Evolutionary conservation across 2,797 vertebrate species (phyloP).

Genomic region (Crenichthys baileyi): DNA sequence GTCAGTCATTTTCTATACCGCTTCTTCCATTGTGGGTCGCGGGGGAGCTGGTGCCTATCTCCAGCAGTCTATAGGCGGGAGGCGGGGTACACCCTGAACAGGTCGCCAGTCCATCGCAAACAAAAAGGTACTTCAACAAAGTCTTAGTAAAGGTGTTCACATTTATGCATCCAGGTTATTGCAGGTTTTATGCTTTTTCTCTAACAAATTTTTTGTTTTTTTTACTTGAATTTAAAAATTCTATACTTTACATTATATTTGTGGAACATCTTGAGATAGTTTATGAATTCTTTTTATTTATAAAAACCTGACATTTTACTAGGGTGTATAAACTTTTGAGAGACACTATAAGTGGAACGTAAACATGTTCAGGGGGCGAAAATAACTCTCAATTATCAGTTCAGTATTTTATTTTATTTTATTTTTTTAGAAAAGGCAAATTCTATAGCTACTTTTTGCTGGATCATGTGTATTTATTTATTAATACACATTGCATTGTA

Average conservation of each 20-base stretch:
- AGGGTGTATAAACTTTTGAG: neutral
- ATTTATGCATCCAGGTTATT: neutral
- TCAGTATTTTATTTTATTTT: neutral
- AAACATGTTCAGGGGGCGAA: conserved; percentile 5
- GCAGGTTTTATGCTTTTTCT: neutral
- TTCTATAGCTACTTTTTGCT: conserved; percentile 29
- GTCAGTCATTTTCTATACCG: no score
- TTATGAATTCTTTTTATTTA: neutral
- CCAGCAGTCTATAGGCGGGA: no score
- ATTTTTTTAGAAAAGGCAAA: neutral
- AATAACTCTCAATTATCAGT: conserved; percentile 6
- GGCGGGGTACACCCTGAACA: no score
- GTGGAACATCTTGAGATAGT: neutral
- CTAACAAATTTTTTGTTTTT: neutral
- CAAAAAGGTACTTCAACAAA: neutral
- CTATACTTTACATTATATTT: neutral
- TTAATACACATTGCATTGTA: conserved; percentile 12
- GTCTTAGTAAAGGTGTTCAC: neutral
- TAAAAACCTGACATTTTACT: neutral
- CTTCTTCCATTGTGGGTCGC: no score
- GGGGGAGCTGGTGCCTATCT: no score
- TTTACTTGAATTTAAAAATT: neutral
- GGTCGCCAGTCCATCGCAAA: no score
- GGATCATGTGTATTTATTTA: conserved; percentile 34
- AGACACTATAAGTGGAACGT: neutral